Evolutionary conservation across 2,113 vertebrate genomes (phyloP).

Genomic region (Labeo catla): DNA sequence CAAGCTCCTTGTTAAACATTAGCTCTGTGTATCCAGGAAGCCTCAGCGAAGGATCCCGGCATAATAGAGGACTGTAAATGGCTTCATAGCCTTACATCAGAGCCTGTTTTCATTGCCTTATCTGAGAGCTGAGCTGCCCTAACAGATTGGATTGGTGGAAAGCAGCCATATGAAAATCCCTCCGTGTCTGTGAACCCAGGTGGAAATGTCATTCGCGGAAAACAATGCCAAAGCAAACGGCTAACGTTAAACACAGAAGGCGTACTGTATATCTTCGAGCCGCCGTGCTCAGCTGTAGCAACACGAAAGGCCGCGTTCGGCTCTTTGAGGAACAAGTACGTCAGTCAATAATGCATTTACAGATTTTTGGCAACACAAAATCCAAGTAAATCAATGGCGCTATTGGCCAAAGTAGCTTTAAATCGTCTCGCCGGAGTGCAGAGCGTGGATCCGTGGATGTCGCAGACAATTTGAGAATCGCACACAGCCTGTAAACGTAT

Average conservation of each 20-base stretch:
- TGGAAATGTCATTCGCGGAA: conserved; percentile 54
- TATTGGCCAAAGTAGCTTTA: conserved; percentile 4
- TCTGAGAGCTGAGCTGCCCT: conserved; percentile 46
- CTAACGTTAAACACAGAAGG: conserved; percentile 53
- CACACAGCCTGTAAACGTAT: conserved; percentile 22
- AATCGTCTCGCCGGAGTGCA: not conserved
- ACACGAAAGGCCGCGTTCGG: conserved; percentile 11
- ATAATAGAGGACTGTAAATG: conserved; percentile 60
- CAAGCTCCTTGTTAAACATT: conserved; percentile 66
- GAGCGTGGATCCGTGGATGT: not conserved
- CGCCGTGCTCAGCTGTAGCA: conserved; percentile 19
- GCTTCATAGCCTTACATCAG: conserved; percentile 61
- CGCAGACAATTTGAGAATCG: conserved; percentile 6
- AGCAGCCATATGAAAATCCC: conserved; percentile 53
- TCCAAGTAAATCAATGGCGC: conserved; percentile 2
- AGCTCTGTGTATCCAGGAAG: conserved; percentile 56
- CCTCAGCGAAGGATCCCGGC: conserved; percentile 41
- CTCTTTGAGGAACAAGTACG: conserved; percentile 23
- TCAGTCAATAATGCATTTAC: conserved; percentile 26
- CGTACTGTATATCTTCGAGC: conserved; percentile 44
- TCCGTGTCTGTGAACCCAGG: conserved; percentile 51
- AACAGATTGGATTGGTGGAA: conserved; percentile 55
- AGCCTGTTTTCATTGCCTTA: conserved; percentile 48
- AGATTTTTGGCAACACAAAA: conserved; percentile 4
- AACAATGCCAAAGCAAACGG: conserved; percentile 55